Percentiles rank a stretch among this genome's conserved stretches.
Evolutionary conservation across 2,888 invertebrate species (phyloP).

Genomic region (Aleiodes testaceus): DNA sequence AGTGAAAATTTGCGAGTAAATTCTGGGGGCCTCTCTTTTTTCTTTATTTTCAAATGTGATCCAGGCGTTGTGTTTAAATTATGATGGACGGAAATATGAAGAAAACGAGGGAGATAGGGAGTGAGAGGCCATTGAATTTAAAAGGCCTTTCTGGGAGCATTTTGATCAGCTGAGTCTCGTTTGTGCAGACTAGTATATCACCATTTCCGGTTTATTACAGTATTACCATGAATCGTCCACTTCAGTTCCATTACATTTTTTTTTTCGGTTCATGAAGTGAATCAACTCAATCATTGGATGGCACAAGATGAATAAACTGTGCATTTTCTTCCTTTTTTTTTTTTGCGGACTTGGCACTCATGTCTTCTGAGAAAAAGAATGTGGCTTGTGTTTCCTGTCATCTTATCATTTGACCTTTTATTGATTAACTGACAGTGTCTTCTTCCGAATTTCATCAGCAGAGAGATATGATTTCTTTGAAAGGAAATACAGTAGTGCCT

Average conservation of each 20-base stretch:
- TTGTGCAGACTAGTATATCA: conserved; percentile 18
- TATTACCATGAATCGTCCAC: too few relatives aligned
- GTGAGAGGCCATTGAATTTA: conserved; percentile 32
- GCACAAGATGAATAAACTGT: too few relatives aligned
- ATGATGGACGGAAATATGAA: conserved; percentile 15
- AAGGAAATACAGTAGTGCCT: too few relatives aligned
- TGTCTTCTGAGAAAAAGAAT: too few relatives aligned
- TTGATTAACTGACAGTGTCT: too few relatives aligned
- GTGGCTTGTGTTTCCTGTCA: too few relatives aligned
- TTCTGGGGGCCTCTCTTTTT: conserved; percentile 16
- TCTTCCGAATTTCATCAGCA: too few relatives aligned
- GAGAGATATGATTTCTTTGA: too few relatives aligned
- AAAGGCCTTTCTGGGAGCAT: conserved; percentile 4
- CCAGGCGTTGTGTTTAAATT: conserved; percentile 27
- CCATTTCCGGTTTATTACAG: conserved; percentile 17
- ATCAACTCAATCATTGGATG: not conserved
- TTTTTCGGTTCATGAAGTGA: conserved; percentile 4
- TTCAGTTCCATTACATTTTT: not conserved
- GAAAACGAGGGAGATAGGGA: conserved; percentile 10
- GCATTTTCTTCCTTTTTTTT: too few relatives aligned
- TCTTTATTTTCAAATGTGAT: conserved; percentile 4
- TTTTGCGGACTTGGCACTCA: too few relatives aligned
- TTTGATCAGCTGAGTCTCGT: conserved; percentile 38
- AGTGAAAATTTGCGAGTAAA: conserved; percentile 38
- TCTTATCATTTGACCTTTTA: too few relatives aligned